Conservation (phyloP, 2,113 vertebrate genomes). For the Cebus imitator region DNA sequence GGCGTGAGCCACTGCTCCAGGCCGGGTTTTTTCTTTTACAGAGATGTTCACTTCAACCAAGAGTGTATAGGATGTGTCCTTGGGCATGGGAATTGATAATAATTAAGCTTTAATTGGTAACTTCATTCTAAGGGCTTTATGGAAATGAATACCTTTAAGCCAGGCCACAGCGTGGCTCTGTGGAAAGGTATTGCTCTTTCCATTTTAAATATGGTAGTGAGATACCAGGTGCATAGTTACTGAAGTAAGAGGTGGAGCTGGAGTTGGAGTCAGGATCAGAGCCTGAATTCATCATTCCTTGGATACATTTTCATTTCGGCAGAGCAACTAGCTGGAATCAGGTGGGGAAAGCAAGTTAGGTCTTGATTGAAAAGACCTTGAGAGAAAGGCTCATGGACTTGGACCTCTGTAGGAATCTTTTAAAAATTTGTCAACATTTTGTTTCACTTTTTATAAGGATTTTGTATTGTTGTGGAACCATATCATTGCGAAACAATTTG, state of each 20-base stretch:
- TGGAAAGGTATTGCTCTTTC: neutral
- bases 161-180: neutral
- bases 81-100: neutral
- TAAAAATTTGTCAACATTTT: neutral
- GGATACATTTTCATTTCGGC: neutral
- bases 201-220: neutral
- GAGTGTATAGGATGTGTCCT: neutral
- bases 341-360: neutral
- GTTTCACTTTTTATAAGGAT: neutral
- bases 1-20: no score
- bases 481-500: neutral
- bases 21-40: neutral
- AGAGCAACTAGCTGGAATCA: neutral
- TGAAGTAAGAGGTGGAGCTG: neutral
- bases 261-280: neutral
- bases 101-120: neutral
- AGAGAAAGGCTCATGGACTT: neutral
- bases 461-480: neutral
- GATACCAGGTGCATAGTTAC: no score
- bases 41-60: no score
- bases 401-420: neutral
- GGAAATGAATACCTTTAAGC: neutral
- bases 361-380: neutral
- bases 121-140: neutral
- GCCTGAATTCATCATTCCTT: neutral